A percentile compares a stretch with the other conserved stretches of the same genome.
Conservation (phyloP, 1,140 invertebrate genomes). For the Conus betulinus region DNA sequence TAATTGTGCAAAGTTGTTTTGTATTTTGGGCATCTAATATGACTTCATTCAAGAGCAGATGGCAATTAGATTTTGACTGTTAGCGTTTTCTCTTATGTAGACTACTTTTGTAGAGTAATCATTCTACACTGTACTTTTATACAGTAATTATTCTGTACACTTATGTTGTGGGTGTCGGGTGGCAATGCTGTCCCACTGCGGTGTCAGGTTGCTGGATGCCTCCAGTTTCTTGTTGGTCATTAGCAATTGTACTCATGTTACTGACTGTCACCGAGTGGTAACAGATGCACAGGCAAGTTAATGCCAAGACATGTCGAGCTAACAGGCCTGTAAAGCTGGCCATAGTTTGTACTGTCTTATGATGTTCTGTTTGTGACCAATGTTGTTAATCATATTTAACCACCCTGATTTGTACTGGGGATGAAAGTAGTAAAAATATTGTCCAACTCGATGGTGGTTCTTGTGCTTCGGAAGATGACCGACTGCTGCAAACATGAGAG, state of each 20-base stretch:
- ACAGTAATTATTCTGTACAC: neutral
- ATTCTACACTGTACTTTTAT: too few relatives aligned
- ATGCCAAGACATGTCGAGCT: neutral
- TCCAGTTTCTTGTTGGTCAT: neutral
- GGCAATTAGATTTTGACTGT: neutral
- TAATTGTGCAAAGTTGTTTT: too few relatives aligned
- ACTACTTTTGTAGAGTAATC: neutral
- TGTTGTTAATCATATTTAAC: neutral
- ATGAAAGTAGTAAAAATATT: neutral
- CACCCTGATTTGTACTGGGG: neutral
- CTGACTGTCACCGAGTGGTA: neutral
- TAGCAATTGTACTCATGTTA: neutral
- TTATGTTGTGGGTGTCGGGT: neutral
- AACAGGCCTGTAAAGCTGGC: neutral
- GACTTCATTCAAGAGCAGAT: too few relatives aligned
- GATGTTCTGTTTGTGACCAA: neutral
- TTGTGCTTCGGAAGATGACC: too few relatives aligned
- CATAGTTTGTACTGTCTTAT: neutral
- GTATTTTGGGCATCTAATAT: too few relatives aligned
- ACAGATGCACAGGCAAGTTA: neutral
- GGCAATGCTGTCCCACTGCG: neutral
- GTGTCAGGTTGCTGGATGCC: neutral
- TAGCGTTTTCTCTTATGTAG: neutral
- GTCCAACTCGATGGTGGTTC: neutral
- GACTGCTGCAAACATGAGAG: too few relatives aligned